These are phyloP conservation scores for Drosophila nigrodunni DNA, from an alignment of 1,140 invertebrate genomes.

Conservation along the genomic window DNA sequence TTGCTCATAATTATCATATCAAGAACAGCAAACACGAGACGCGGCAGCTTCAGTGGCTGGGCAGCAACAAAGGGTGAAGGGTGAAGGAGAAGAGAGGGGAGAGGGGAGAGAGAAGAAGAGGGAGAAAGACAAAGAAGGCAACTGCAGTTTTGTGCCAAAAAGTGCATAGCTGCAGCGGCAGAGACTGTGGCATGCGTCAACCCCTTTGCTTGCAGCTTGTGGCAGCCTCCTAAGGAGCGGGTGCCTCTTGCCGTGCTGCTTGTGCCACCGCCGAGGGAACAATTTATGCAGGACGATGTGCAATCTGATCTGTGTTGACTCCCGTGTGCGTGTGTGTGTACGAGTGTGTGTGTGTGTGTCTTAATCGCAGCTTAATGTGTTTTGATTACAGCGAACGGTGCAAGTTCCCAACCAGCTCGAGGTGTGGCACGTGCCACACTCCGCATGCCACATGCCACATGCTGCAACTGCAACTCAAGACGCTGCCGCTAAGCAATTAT, in stretches of 20 bases:
- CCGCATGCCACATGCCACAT: not conserved
- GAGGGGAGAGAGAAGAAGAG: not conserved
- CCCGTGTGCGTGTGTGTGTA: constrained; percentile 9
- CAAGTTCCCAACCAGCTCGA: not conserved
- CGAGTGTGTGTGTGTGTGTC: constrained; percentile 13
- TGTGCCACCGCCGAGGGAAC: constrained; percentile 3
- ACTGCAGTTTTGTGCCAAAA: constrained; percentile 19
- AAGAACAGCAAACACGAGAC: constrained; percentile 16
- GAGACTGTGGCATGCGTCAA: constrained; percentile 1
- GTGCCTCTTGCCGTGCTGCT: constrained; percentile 13
- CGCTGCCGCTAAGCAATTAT: not conserved
- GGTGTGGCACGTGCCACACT: not conserved
- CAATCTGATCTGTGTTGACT: constrained; percentile 39
- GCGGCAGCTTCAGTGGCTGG: constrained; percentile 1
- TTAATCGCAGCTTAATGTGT: constrained; percentile 28
- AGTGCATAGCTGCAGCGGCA: constrained; percentile 30
- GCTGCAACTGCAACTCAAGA: not conserved
- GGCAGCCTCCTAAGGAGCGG: constrained; percentile 25
- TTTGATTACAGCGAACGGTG: constrained; percentile 11
- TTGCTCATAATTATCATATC: constrained; percentile 74
- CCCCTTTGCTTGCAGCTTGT: constrained; percentile 13
- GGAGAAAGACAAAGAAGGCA: not conserved
- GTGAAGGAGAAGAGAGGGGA: not conserved
- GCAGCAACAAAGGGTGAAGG: not conserved
- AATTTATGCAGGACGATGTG: constrained; percentile 41